These are phyloP conservation scores for Dryomyza anilis DNA, from an alignment of 2,888 invertebrate species.

Conservation along the genomic window DNA sequence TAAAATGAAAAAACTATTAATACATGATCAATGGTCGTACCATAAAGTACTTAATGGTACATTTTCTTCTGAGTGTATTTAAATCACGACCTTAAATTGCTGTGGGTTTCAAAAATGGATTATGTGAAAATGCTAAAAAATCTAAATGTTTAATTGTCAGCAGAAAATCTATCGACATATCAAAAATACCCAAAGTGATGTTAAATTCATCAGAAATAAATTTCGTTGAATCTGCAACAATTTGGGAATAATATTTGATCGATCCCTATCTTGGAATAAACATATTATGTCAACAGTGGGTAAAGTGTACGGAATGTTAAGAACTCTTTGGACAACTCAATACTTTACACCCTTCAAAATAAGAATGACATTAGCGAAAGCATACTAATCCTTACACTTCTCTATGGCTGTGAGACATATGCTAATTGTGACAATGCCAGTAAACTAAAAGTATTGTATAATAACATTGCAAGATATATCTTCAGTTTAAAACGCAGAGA, in stretches of 20 bases:
- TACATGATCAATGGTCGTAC: too few relatives aligned
- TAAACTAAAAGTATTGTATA: neutral
- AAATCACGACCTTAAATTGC: too few relatives aligned
- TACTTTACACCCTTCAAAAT: neutral
- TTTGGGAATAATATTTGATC: neutral
- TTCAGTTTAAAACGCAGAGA: neutral
- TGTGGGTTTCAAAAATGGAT: too few relatives aligned
- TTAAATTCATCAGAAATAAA: too few relatives aligned
- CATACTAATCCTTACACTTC: neutral
- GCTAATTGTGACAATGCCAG: constrained; percentile 3
- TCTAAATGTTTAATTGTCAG: too few relatives aligned
- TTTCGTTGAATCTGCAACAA: too few relatives aligned
- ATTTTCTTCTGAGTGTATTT: too few relatives aligned
- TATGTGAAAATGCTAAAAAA: too few relatives aligned
- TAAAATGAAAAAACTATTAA: too few relatives aligned
- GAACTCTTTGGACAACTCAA: neutral
- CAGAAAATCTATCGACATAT: too few relatives aligned
- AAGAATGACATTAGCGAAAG: neutral
- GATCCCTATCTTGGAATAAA: neutral
- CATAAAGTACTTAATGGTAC: too few relatives aligned
- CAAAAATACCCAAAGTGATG: too few relatives aligned
- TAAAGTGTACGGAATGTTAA: neutral
- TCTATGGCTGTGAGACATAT: constrained; percentile 7
- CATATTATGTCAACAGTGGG: neutral
- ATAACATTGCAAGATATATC: neutral